Conservation (phyloP, 2,888 invertebrate species). For the Carterocephalus palaemon region DNA sequence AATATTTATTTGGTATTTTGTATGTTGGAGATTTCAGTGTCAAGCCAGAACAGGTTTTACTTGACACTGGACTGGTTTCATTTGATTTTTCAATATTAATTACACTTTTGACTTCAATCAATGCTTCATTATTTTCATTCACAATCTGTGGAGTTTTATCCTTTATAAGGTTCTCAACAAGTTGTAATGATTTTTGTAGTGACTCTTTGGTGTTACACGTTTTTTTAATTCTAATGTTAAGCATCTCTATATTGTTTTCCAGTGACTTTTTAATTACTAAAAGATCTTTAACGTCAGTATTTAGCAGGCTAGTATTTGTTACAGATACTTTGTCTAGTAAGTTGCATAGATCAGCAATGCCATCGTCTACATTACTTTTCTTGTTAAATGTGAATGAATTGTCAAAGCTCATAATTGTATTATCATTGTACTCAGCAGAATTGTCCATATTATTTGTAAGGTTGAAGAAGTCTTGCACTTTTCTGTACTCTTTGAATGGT, state of each 20-base stretch:
- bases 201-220: slow-evolving; percentile 50
- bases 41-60: slow-evolving; percentile 48
- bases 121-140: slow-evolving; percentile 36
- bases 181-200: slow-evolving; percentile 48
- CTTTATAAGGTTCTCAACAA: slow-evolving; percentile 48
- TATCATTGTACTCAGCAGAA: slow-evolving; percentile 44
- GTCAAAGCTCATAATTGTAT: slow-evolving; percentile 63
- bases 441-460: slow-evolving; percentile 50
- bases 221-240: slow-evolving; percentile 48
- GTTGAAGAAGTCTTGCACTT: slow-evolving; percentile 54
- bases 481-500: slow-evolving; percentile 62
- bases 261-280: slow-evolving; percentile 50
- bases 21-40: slow-evolving; percentile 59
- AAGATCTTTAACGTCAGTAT: slow-evolving; percentile 48
- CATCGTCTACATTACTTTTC: slow-evolving; percentile 58
- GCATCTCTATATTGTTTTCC: slow-evolving; percentile 48
- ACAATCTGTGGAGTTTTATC: slow-evolving; percentile 36
- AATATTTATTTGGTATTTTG: slow-evolving; percentile 61
- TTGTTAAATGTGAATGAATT: too few relatives aligned
- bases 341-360: slow-evolving; percentile 61
- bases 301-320: slow-evolving; percentile 37
- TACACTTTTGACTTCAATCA: slow-evolving; percentile 35
- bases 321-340: slow-evolving; percentile 58
- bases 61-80: slow-evolving; percentile 34
- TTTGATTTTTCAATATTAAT: slow-evolving; percentile 32